Base-by-base conservation (phyloP, 1,140 invertebrate genomes). In the Hycleus cichorii region DNA sequence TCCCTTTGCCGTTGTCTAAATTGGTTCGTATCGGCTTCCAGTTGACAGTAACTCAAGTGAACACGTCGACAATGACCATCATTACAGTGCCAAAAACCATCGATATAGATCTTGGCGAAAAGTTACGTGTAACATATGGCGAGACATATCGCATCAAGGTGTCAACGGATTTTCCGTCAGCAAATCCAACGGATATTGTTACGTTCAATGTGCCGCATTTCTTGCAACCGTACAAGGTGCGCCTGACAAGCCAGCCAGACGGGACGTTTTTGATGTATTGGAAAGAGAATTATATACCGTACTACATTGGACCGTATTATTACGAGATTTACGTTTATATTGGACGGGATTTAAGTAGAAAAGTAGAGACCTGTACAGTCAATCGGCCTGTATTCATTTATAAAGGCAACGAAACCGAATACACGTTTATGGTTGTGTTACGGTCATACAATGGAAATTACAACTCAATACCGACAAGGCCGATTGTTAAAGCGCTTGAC, bases 251-350 rank as follows among this genome's bases (percentile, higher is more conserved):
- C 3, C 64, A 67, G 38, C 58, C 58, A 40, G 64, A 62, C 18
- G 59, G 53, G 4, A 59, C 65, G 8, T 69, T 69, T 38, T 24
- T 69, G 47, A 61, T 69, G 43, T 69, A 67, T 50, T 69, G 67
- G 67, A 47, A 50, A n/a, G 65, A 69, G 40, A 65, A 65, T 0
- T 67, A 51, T 50, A 62, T 69, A 8, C 65, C 65, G 6, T 48
- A 60, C 18, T 64, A 40, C 18, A 57, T 67, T 25, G 67, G 62
- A 18, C 48, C 54, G 39, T 61, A 61, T 44, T 69, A 64, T 46
- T 69, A 69, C 46, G 63, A 69, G 58, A 64, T 65, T 18, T 66
- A 65, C 44, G 62, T 69, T 4, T 69, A 64, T 47, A 51, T 53
- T 11, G 64, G 64, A 4, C 45, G 50, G 11, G 56, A 63, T 39